These are phyloP conservation scores for Lissocephala sabroskyi DNA, from an alignment of 2,888 invertebrate genomes.

Conservation along the genomic window DNA sequence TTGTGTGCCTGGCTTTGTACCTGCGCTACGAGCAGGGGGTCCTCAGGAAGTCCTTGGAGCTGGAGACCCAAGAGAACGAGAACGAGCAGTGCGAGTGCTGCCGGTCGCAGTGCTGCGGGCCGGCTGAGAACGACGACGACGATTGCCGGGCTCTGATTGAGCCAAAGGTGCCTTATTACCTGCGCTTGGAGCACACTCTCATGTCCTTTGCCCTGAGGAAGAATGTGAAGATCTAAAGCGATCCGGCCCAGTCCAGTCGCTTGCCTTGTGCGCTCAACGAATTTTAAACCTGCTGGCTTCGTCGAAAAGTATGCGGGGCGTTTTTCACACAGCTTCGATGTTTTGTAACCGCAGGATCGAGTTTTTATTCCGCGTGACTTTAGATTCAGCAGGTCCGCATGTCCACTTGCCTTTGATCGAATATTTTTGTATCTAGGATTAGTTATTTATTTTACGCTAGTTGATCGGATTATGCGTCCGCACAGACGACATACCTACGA, in stretches of 20 bases:
- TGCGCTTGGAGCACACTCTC: conserved; percentile 55
- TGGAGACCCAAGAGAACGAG: conserved; percentile 31
- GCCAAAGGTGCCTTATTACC: conserved; percentile 43
- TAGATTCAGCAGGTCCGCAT: no score
- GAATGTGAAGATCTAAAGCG: no score
- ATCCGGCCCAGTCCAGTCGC: no score
- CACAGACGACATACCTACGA: no score
- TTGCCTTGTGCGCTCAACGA: background rate
- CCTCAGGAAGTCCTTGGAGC: conserved; percentile 49
- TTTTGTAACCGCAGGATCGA: no score
- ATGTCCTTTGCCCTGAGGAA: conserved; percentile 56
- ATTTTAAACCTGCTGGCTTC: no score
- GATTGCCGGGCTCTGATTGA: conserved; percentile 35
- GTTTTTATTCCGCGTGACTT: no score
- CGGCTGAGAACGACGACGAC: no score
- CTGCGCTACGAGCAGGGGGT: conserved; percentile 74
- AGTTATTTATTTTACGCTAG: conserved; percentile 2
- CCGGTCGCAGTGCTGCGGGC: conserved; percentile 36
- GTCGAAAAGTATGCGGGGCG: background rate
- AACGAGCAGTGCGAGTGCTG: conserved; percentile 44
- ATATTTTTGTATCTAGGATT: conserved; percentile 1
- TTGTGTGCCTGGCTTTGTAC: conserved; percentile 76
- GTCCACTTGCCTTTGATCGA: background rate
- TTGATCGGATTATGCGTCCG: no score
- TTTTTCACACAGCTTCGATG: background rate